phyloP scores from a whole-genome alignment of 2,888 invertebrate genomes.

The Mylabris sibirica region DNA sequence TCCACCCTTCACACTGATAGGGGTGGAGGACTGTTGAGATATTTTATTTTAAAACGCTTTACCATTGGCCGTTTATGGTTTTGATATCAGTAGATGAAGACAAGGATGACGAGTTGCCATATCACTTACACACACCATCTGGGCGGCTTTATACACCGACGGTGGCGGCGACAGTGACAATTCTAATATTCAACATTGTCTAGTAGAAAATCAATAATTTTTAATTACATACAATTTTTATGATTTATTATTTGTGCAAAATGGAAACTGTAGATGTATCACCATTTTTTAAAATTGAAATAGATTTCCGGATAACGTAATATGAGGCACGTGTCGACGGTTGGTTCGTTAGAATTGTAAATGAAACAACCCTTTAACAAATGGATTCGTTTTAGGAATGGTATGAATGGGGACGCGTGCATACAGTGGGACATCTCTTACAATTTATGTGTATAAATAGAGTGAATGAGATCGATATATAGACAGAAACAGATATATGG shows the following conservation, averaged over 20 bases:
- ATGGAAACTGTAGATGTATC: background rate
- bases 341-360: constrained; percentile 56
- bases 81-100: constrained; percentile 38
- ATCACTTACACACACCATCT: constrained; percentile 5
- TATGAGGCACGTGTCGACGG: constrained; percentile 56
- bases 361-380: constrained; percentile 57
- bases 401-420: constrained; percentile 49
- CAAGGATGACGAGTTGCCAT: constrained; percentile 19
- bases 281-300: background rate
- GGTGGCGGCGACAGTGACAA: background rate
- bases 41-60: constrained; percentile 60
- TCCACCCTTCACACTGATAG: constrained; percentile 51
- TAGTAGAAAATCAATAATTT: background rate
- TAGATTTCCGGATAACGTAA: constrained; percentile 45
- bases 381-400: constrained; percentile 49
- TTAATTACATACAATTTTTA: constrained; percentile 21
- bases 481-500: constrained; percentile 13
- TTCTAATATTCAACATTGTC: background rate
- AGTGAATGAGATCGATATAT: background rate
- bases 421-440: constrained; percentile 19
- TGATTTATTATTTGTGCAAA: background rate
- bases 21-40: constrained; percentile 49
- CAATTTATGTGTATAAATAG: background rate
- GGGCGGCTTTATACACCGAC: too few relatives aligned
- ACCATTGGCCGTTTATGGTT: constrained; percentile 55